A percentile compares a stretch with the other conserved stretches of the same genome.
phyloP scores from a whole-genome alignment of 1,140 invertebrate species.

The Marisa cornuarietis region DNA sequence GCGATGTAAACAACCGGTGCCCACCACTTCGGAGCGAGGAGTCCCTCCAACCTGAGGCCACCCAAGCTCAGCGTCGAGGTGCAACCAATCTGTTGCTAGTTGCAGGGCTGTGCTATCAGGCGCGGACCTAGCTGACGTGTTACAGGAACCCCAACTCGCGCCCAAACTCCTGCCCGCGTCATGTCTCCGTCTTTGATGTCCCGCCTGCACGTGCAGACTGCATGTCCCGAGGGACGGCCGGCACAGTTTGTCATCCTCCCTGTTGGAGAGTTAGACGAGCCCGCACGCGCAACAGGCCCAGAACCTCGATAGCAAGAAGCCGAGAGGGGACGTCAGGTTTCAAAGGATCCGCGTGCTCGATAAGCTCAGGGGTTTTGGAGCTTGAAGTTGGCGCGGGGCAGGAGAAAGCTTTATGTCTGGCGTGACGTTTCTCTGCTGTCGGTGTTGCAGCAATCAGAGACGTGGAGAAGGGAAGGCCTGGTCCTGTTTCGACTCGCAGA shows the following conservation, averaged over 20 bases:
- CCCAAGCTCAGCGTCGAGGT: neutral
- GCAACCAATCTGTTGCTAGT: neutral
- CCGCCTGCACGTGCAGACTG: conserved; percentile 6
- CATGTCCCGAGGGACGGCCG: neutral
- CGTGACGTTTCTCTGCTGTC: conserved; percentile 7
- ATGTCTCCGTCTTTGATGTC: neutral
- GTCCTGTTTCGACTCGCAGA: conserved; percentile 12
- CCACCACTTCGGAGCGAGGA: neutral
- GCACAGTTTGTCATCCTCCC: neutral
- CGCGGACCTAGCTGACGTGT: neutral
- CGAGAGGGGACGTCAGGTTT: conserved; percentile 3
- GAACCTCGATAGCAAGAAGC: neutral
- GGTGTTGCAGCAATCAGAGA: neutral
- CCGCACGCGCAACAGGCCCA: neutral
- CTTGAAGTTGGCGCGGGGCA: neutral
- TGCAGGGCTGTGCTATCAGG: neutral
- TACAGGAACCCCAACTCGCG: neutral
- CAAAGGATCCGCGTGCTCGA: conserved; percentile 3
- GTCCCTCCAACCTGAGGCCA: neutral
- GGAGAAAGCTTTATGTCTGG: conserved; percentile 5
- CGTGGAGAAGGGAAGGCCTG: neutral
- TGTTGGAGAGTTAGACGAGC: neutral
- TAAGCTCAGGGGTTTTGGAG: neutral
- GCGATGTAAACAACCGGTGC: too few relatives aligned
- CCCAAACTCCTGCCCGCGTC: neutral